Evolutionary conservation across 2,113 vertebrate genomes (phyloP), one percentile per base, ranked within the genome.

Genomic region (Tetrao urogallus): DNA sequence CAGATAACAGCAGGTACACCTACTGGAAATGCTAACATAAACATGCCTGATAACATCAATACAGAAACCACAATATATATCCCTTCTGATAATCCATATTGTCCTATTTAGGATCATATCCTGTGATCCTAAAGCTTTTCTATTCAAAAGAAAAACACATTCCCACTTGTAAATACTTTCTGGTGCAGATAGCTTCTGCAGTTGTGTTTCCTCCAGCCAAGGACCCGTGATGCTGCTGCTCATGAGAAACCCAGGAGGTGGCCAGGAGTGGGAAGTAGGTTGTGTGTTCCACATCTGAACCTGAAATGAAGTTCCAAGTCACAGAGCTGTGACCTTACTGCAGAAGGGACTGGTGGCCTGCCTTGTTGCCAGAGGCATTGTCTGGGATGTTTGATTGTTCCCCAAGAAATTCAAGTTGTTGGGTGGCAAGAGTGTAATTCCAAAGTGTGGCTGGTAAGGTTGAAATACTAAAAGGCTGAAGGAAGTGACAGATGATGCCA

Each of bases 301-400:
- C 30, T 57, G 17, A 90, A 94, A 74, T 32, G 65, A n/a, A 40
- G 16, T 63, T 25, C 54, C 24, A 40, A 63, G 30, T 82, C 65
- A 58, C 11, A 56, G 60, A 87, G 84, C 40, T 18, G 36, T 64
- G 85, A 86, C 64, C 54, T 69, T 48, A 36, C 34, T 91, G 54
- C 63, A 72, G 81, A 90, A 88, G 67, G 94, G 94, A 95, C 92
- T 70, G 12, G 80, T 80, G 84, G 22, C 93, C 75, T 92, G 93
- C 94, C 94, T n/a, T 7, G 65, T 82, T 52, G 83, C 76, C 65
- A 15, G 93, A 74, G 72, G 92, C 64, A 85, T 90, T 96, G 82
- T 89, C 90, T 20, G 20, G 43, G 61, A 24, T 90, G 84, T 74
- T 79, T 72, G 74, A 43, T 90, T 85, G 70, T 67, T 88, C 94